Base-by-base conservation (phyloP, 2,888 invertebrate genomes). In the Elaeidobius kamerunicus region DNA sequence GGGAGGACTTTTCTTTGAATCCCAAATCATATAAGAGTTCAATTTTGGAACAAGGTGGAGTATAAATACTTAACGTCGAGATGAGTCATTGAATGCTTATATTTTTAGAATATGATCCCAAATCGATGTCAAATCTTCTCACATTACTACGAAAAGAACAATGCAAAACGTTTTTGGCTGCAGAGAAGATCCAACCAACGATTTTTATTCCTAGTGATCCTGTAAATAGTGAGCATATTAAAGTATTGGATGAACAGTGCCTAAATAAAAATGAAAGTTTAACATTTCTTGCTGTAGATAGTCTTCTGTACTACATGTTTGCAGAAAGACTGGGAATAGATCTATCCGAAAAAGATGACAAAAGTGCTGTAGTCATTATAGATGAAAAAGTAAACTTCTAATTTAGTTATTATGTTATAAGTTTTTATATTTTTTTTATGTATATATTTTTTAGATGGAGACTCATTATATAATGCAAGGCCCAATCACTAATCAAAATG, bases 251-350 rank as follows among this genome's bases (percentile, higher is more conserved):
- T n/a, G 63, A 80, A 19, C 72, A 76, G 0, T 82, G 82, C 62
- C 68, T 66, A 55, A 87, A 87, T 12, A 75, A 75, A 2, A 87
- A 88, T 67, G 73, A 72, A 60, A 81, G 82, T 11, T 66, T 87
- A 43, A 73, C 76, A 9, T 77, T 87, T 57, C 72, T 89, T 27
- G 86, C 86, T 1, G 78, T 92, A 61, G 91, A 92, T 67, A 86
- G 86, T 60, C 70, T 84, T 1, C 73, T 78, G 45, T 86, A 86
- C 66, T 81, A 81, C 60, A 82, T 86, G 64, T 87, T 91, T 66
- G 86, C 88, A 0, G 83, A 87, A 66, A 79, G 80, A 17, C 77
- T 91, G 3, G 90, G 89, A 2, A 77, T 90, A 16, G 82, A 89
- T 69, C 72, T 87, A 23, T 69, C 72, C 9, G 77, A 75, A 34